Percentiles rank a stretch among this genome's conserved stretches.
Conservation (phyloP, 2,797 vertebrate genomes). For the Dendrocincla tyrannina region DNA sequence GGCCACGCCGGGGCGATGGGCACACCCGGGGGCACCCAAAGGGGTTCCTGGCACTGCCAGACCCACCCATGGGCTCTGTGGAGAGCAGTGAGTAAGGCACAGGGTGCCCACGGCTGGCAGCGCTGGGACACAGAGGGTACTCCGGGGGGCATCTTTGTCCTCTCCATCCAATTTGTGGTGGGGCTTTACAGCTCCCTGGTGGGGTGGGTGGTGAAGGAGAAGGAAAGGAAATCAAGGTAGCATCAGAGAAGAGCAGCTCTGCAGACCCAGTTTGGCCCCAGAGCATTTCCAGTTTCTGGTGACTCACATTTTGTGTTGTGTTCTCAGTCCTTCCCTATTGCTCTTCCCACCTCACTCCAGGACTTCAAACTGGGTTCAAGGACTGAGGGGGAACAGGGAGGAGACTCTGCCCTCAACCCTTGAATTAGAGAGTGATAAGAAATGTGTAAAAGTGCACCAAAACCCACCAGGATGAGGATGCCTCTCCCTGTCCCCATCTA, state of each 20-base stretch:
- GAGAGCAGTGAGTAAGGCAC: not conserved
- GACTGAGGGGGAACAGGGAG: no score
- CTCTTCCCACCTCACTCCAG: not conserved
- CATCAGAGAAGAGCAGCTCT: not conserved
- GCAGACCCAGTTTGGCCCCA: not conserved
- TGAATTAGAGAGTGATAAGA: not conserved
- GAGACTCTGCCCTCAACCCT: not conserved
- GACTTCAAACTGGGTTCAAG: not conserved
- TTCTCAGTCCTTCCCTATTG: not conserved
- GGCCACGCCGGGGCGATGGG: not conserved
- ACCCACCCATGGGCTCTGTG: fast-evolving
- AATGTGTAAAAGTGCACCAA: not conserved
- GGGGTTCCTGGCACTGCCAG: fast-evolving
- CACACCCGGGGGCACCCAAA: not conserved
- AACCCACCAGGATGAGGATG: not conserved
- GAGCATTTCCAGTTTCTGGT: not conserved
- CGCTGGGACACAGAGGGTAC: not conserved
- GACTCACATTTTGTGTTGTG: fast-evolving
- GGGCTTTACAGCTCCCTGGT: not conserved
- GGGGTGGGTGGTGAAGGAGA: not conserved
- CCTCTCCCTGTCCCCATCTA: fast-evolving
- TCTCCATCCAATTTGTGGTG: fast-evolving
- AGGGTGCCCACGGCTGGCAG: fast-evolving
- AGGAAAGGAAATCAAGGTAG: not conserved
- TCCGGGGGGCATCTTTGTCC: fast-evolving